These are phyloP conservation scores for Hippoglossus stenolepis DNA, from an alignment of 2,113 vertebrate species.

Conservation along the genomic window DNA sequence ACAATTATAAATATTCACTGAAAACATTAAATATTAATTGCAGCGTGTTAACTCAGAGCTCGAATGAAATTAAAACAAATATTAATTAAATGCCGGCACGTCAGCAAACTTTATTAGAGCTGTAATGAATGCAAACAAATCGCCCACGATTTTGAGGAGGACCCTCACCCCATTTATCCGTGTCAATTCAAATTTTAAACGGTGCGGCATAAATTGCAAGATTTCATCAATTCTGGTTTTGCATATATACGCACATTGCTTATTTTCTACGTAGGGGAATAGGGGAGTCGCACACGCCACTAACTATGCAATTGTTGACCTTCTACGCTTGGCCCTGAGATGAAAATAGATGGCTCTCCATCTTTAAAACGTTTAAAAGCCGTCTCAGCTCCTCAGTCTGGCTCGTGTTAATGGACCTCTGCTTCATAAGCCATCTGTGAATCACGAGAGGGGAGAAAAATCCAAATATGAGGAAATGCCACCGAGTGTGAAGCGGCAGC, in stretches of 20 bases:
- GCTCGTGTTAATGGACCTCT: constrained; percentile 67
- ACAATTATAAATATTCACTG: constrained; percentile 79
- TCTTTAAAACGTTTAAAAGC: constrained; percentile 63
- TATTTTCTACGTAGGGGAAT: constrained; percentile 23
- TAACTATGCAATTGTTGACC: constrained; percentile 60
- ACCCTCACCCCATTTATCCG: constrained; percentile 47
- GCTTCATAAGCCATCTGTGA: constrained; percentile 67
- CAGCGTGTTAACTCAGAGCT: constrained; percentile 71
- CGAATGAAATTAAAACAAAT: constrained; percentile 82
- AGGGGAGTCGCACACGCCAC: constrained; percentile 2
- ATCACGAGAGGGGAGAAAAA: constrained; percentile 27
- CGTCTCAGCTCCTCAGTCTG: constrained; percentile 42
- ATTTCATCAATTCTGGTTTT: constrained; percentile 43
- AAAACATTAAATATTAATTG: constrained; percentile 82
- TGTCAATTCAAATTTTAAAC: constrained; percentile 63
- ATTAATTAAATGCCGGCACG: constrained; percentile 72
- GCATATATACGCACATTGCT: constrained; percentile 10
- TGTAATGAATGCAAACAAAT: constrained; percentile 55
- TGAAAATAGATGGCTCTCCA: constrained; percentile 53
- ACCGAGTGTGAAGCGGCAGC: constrained; percentile 35
- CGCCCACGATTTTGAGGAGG: constrained; percentile 47
- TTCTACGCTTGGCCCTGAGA: constrained; percentile 59
- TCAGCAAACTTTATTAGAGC: constrained; percentile 71
- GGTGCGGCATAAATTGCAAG: constrained; percentile 14
- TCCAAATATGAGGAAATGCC: constrained; percentile 57